Conservation (phyloP, 2,888 invertebrate species). For the Dasypolia templi region DNA sequence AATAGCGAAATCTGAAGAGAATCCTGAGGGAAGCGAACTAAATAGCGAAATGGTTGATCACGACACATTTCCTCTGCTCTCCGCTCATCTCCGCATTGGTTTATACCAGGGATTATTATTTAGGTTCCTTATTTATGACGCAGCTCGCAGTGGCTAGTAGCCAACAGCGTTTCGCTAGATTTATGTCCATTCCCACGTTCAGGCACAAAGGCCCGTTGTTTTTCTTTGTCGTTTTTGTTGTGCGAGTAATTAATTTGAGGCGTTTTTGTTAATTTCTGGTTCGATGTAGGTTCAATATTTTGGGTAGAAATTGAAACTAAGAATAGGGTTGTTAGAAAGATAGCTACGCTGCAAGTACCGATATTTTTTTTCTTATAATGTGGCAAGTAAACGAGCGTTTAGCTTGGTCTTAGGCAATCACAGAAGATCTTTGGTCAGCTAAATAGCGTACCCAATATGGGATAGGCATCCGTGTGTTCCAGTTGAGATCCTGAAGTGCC, state of each 20-base stretch:
- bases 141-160: slow-evolving; percentile 72
- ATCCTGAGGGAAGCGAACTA: background rate
- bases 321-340: background rate
- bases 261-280: slow-evolving; percentile 44
- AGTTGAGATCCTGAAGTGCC: no score
- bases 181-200: slow-evolving; percentile 69
- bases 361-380: no score
- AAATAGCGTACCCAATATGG: no score
- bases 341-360: no score
- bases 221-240: slow-evolving; percentile 46
- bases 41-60: background rate
- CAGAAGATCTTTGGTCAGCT: no score
- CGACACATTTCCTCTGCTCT: background rate
- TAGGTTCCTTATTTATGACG: slow-evolving; percentile 74
- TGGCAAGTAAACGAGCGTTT: no score
- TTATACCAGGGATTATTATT: slow-evolving; percentile 25
- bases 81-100: background rate
- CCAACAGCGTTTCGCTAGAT: slow-evolving; percentile 72
- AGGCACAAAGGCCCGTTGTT: slow-evolving; percentile 32
- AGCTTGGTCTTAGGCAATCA: no score
- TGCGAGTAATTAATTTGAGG: slow-evolving; percentile 48
- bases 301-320: background rate
- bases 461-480: no score
- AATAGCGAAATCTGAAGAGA: background rate
- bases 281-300: slow-evolving; percentile 13